Evolutionary conservation across 2,888 invertebrate genomes (phyloP).

Genomic region (Nomada ruficornis): DNA sequence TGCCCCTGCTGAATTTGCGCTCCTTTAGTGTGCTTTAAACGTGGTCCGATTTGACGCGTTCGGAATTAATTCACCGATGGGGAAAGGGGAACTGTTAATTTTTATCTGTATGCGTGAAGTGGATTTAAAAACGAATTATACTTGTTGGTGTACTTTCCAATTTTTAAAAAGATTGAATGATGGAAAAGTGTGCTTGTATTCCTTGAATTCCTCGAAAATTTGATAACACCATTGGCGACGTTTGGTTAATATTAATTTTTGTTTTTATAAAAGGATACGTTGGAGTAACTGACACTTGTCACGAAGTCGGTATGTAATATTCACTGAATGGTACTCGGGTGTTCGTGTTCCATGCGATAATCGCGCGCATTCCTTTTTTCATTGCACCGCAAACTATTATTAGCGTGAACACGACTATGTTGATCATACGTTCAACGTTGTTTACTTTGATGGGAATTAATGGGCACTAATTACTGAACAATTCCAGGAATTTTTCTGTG

Average conservation of each 20-base stretch:
- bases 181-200: too few relatives aligned
- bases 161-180: too few relatives aligned
- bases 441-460: not conserved
- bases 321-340: slow-evolving; percentile 24
- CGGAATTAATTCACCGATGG: too few relatives aligned
- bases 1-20: too few relatives aligned
- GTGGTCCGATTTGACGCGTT: too few relatives aligned
- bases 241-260: slow-evolving; percentile 41
- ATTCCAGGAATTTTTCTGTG: not conserved
- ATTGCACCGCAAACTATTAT: slow-evolving; percentile 16
- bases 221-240: not conserved
- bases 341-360: slow-evolving; percentile 53
- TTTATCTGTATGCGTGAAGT: not conserved
- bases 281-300: slow-evolving; percentile 24
- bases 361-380: slow-evolving; percentile 29
- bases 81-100: too few relatives aligned
- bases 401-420: slow-evolving; percentile 18
- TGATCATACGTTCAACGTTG: not conserved
- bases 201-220: slow-evolving; percentile 4
- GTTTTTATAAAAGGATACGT: slow-evolving; percentile 37
- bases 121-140: too few relatives aligned
- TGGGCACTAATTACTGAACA: not conserved
- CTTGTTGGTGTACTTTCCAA: not conserved
- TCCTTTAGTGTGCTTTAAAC: too few relatives aligned
- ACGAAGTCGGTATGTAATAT: slow-evolving; percentile 38